Conservation (phyloP, 2,113 vertebrate species). For the Apodemus speciosus region DNA sequence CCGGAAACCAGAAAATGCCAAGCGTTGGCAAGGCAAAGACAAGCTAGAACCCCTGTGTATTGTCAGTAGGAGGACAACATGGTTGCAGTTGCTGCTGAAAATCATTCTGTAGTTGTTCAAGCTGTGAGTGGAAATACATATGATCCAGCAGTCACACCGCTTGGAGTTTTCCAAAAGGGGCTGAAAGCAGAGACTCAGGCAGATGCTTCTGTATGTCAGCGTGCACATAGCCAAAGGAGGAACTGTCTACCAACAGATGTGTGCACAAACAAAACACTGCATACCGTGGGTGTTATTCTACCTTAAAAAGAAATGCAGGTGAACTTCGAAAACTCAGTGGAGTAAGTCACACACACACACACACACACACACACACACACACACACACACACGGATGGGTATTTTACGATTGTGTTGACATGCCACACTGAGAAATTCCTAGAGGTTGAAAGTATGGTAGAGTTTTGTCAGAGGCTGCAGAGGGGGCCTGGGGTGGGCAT, state of each 20-base stretch:
- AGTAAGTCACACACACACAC: background rate
- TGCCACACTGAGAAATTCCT: background rate
- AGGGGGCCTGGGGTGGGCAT: background rate
- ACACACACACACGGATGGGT: too few species aligned
- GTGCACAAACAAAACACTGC: background rate
- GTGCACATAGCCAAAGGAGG: background rate
- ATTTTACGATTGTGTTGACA: background rate
- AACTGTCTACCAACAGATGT: background rate
- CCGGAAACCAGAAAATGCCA: background rate
- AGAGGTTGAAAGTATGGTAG: background rate
- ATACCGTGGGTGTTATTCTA: background rate
- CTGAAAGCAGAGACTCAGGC: background rate
- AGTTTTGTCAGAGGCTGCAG: background rate
- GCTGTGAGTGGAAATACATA: background rate
- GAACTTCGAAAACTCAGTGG: slow-evolving; percentile 29
- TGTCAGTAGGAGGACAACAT: background rate
- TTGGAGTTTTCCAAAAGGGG: background rate
- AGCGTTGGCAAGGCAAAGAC: background rate
- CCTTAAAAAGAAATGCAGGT: slow-evolving; percentile 27
- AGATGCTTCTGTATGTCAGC: background rate
- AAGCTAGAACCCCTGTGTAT: background rate
- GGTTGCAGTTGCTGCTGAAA: background rate
- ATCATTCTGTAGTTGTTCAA: background rate
- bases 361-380: too few species aligned
- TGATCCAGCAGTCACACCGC: background rate